Evolutionary conservation across 2,797 vertebrate species (phyloP).

Genomic region (Gallinago nigripennis): DNA sequence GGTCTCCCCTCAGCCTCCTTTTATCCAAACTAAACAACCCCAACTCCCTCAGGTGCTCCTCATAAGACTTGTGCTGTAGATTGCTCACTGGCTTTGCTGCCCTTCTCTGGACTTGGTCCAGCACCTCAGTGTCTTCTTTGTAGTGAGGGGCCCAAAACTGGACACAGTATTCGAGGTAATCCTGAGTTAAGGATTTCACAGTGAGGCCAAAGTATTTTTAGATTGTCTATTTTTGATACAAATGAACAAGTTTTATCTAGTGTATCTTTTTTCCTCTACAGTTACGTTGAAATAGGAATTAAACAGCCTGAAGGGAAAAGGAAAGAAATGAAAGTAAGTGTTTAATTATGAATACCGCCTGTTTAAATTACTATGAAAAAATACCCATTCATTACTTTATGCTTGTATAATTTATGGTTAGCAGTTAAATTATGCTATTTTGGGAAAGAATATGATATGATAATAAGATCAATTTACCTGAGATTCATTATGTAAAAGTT

Average conservation of each 20-base stretch:
- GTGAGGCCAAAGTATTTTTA: background rate
- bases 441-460: background rate
- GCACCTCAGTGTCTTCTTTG: background rate
- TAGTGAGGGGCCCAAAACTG: background rate
- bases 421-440: background rate
- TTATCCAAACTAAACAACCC: background rate
- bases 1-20: background rate
- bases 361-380: conserved; percentile 8
- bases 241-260: background rate
- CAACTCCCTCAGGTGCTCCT: background rate
- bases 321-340: conserved; percentile 71
- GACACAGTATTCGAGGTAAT: background rate
- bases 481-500: conserved; percentile 16
- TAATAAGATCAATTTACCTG: background rate
- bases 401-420: conserved; percentile 18
- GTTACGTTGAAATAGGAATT: conserved; percentile 76
- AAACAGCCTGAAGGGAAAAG: conserved; percentile 77
- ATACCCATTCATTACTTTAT: background rate
- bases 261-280: conserved; percentile 59
- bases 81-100: background rate
- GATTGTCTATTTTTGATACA: background rate
- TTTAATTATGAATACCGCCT: background rate
- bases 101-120: background rate
- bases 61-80: background rate
- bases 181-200: background rate